phyloP scores from a whole-genome alignment of 2,888 invertebrate species.

The Scaptomyza caliginosa region DNA sequence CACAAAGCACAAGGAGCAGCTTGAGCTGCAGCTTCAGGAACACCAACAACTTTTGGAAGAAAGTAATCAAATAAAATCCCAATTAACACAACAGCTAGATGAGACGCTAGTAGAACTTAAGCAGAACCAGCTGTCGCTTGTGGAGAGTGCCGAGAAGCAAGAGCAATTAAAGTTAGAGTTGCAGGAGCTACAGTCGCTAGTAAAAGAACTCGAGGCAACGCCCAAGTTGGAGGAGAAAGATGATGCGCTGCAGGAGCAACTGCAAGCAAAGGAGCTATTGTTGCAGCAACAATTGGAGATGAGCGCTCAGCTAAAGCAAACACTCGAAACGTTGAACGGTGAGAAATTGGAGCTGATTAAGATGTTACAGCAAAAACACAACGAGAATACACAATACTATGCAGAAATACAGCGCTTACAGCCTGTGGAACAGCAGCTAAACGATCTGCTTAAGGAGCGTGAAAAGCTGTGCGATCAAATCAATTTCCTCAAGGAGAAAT shows the following conservation, averaged over 20 bases:
- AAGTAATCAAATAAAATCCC: not conserved
- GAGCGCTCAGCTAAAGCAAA: constrained; percentile 59
- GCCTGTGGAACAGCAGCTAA: constrained; percentile 82
- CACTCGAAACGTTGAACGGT: constrained; percentile 82
- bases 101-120: constrained; percentile 26
- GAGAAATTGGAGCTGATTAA: constrained; percentile 90
- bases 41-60: constrained; percentile 29
- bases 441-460: constrained; percentile 79
- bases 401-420: constrained; percentile 92
- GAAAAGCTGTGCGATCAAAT: constrained; percentile 86
- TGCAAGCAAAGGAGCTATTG: constrained; percentile 37
- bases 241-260: not conserved
- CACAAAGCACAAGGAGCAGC: constrained; percentile 66
- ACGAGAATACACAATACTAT: constrained; percentile 93
- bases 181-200: constrained; percentile 8
- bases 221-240: not conserved
- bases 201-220: constrained; percentile 13
- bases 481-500: constrained; percentile 87
- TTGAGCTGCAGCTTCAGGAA: constrained; percentile 53
- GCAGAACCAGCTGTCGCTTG: not conserved
- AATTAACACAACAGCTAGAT: constrained; percentile 2
- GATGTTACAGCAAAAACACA: constrained; percentile 91
- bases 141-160: not conserved
- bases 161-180: constrained; percentile 1
- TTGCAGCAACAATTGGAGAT: constrained; percentile 15